Evolutionary conservation across 2,113 vertebrate species (phyloP).

Genomic region (Mus pahari): DNA sequence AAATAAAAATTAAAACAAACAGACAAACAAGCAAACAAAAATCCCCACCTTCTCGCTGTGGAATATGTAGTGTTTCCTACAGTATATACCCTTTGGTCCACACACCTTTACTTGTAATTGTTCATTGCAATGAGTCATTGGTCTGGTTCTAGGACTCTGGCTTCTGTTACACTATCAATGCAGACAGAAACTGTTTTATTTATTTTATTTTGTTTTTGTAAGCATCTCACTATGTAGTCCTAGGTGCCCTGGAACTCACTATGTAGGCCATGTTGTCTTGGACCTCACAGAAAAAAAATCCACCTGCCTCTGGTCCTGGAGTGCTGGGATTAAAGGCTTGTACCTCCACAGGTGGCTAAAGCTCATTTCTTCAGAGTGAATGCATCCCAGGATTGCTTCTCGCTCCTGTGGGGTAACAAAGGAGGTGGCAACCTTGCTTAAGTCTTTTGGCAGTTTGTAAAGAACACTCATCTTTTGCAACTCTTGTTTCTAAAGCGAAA

Average conservation of each 20-base stretch:
- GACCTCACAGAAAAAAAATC: not conserved
- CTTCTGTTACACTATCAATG: not conserved
- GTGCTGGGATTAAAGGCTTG: not conserved
- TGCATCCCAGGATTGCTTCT: not conserved
- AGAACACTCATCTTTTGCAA: not conserved
- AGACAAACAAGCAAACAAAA: not conserved
- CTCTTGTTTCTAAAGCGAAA: not conserved
- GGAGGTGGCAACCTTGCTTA: not conserved
- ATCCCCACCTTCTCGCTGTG: not conserved
- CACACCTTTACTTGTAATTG: no score
- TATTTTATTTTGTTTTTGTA: not conserved
- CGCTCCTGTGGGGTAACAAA: not conserved
- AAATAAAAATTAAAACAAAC: not conserved
- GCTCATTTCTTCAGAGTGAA: conserved; percentile 11
- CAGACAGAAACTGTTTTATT: not conserved
- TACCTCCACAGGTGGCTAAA: not conserved
- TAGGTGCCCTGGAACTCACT: not conserved
- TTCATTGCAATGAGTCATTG: no score
- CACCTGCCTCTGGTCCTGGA: not conserved
- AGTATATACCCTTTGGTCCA: not conserved
- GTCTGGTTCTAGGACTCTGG: not conserved
- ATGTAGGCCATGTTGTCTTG: not conserved
- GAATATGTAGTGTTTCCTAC: not conserved
- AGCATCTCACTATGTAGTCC: no score
- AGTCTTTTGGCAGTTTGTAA: not conserved